phyloP scores from a whole-genome alignment of 2,797 vertebrate genomes.

The Hydrophis major region DNA sequence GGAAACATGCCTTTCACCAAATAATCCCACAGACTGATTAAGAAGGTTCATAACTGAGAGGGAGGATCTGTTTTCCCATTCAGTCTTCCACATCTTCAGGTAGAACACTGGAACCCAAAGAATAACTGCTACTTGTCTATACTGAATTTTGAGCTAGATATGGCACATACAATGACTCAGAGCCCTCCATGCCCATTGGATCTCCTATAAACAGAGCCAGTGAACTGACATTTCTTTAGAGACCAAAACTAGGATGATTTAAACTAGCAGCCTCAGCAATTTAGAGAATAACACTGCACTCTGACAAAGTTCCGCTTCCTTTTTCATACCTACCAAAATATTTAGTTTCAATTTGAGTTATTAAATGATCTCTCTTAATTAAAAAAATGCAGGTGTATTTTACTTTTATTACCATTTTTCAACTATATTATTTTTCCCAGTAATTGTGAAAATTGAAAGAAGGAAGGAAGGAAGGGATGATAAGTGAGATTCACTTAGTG shows the following conservation, averaged over 20 bases:
- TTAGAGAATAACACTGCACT: background rate
- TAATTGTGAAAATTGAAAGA: background rate
- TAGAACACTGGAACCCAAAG: background rate
- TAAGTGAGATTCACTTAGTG: background rate
- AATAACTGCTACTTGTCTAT: background rate
- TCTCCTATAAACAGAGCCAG: background rate
- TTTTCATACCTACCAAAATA: background rate
- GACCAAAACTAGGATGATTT: background rate
- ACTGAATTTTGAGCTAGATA: background rate
- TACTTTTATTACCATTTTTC: background rate
- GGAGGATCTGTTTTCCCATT: background rate
- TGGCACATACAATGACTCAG: background rate
- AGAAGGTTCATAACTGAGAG: background rate
- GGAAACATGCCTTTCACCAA: background rate
- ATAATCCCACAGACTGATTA: background rate
- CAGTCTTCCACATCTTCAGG: background rate
- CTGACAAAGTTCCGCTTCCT: no score
- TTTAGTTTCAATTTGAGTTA: background rate
- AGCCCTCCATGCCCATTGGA: background rate
- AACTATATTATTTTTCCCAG: background rate
- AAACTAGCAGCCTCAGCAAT: background rate
- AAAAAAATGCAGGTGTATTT: background rate
- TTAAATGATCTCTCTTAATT: background rate
- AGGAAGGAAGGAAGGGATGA: background rate
- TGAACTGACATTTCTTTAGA: background rate